Evolutionary conservation across 2,113 vertebrate species (phyloP), one percentile per base, ranked within the genome.

Genomic region (Barnardius zonarius): DNA sequence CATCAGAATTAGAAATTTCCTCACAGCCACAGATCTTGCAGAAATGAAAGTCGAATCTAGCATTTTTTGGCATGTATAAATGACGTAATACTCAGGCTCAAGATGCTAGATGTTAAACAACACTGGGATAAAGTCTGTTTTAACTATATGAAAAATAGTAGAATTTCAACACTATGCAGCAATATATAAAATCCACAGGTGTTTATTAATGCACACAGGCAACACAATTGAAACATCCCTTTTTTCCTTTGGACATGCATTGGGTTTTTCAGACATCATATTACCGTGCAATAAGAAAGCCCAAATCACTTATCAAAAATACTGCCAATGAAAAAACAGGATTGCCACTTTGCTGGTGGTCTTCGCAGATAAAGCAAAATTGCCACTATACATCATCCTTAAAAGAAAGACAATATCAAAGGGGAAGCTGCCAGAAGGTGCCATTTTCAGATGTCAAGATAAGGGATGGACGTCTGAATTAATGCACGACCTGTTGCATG

Each of bases 361-460:
- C 96, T 89, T 97, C 89, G 74, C 66, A 96, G 94, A 89, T 97
- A 96, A 93, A 91, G 84, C 77, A 95, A 91, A 96, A 96, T 95
- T 95, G 95, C 81, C 69, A 57, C 95, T 87, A 96, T 97, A 94
- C 30, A 95, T 96, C 95, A 97, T 95, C 95, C 86, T 93, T 95
- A 95, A 85, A 93, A 93, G 81, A 95, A 89, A 93, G 89, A 95
- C 94, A 95, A 87, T 91, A 85, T 81, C 81, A 91, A 95, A 96
- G 84, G 66, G 91, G 89, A 97, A 97, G 74, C 95, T 93, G 95
- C 91, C 95, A 97, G 94, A 85, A 95, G 91, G 78, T 96, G 91
- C 94, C 94, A 89, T 95, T 97, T 96, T 96, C 93, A 97, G 93
- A 97, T 95, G 94, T 96, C 96, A 96, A 92, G 95, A 94, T 95